Base-by-base conservation (phyloP, 2,797 vertebrate genomes). In the Rhinatrema bivittatum region DNA sequence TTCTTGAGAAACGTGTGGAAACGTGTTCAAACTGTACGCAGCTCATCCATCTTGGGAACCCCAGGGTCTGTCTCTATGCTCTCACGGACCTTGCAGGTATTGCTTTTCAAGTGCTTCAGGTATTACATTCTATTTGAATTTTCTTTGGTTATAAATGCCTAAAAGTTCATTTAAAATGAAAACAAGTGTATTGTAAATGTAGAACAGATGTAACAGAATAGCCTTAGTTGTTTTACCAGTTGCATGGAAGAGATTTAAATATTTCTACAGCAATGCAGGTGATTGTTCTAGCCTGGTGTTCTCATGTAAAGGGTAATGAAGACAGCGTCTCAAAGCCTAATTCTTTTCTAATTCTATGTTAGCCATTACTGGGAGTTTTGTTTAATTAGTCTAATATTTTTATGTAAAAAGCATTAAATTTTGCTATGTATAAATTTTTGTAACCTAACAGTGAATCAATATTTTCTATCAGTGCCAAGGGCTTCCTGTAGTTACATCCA, bases 371-470 rank as follows among this genome's bases (percentile, higher is more conserved):
- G 71, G 68, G 72, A 84, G 70, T 73, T 82, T 79, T 70, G 84
- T 20, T 76, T 78, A 74, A 85, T 85, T 85, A 83, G 84, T 81
- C 81, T 83, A 82, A 81, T 84, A 82, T 86, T 85, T 86, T 85
- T 85, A 84, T 85, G 79, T 85, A 83, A 85, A 86, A 78, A 82
- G 77, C 76, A 83, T 83, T 83, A 81, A 77, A 81, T 81, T 86
- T 85, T 86, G 80, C 81, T 86, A 83, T 85, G 82, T 84, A 84
- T 82, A 85, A 78, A 85, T 94, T 97, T 86, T 98, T 89, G 80
- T 91, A 87, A 86, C 76, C 89, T 81, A 93, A 92, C 84, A 86
- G 81, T 85, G 93, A 95, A 96, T 89, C 87, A 88, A 93, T 93
- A 75, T 89, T 91, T 90, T 87, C 91, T 95, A 95, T 93, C 77